phyloP scores from a whole-genome alignment of 2,797 vertebrate species.

The Psittacula derbiana region DNA sequence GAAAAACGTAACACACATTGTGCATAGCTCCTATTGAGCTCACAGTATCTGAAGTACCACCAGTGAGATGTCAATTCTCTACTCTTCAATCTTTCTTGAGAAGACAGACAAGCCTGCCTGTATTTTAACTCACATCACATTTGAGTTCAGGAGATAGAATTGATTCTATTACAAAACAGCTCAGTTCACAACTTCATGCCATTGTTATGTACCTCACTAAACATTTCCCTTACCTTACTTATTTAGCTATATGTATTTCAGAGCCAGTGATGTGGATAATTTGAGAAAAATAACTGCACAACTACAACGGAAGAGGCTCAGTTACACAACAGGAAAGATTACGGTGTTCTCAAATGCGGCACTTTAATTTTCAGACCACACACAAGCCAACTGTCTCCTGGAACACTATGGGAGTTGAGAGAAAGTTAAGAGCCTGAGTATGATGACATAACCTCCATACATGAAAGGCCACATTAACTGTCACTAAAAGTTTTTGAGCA shows the following conservation, averaged over 20 bases:
- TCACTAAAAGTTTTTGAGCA: background rate
- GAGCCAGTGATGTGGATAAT: background rate
- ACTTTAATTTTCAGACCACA: background rate
- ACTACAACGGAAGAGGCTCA: background rate
- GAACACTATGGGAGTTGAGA: background rate
- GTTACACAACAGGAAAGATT: background rate
- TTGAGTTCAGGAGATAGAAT: background rate
- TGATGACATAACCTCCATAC: background rate
- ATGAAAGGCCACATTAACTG: background rate
- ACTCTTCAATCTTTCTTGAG: background rate
- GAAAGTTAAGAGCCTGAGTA: background rate
- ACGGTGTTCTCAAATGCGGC: background rate
- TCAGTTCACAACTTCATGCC: background rate
- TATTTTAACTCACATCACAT: background rate
- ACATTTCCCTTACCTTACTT: background rate
- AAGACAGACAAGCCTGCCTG: background rate
- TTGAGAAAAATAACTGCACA: background rate
- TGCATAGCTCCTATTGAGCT: background rate
- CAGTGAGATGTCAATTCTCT: background rate
- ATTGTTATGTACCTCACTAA: background rate
- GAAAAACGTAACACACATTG: background rate
- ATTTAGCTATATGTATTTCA: background rate
- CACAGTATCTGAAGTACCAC: background rate
- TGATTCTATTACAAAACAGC: background rate
- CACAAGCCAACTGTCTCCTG: background rate